phyloP scores from a whole-genome alignment of 2,113 vertebrate species.

The Ranitomeya variabilis region DNA sequence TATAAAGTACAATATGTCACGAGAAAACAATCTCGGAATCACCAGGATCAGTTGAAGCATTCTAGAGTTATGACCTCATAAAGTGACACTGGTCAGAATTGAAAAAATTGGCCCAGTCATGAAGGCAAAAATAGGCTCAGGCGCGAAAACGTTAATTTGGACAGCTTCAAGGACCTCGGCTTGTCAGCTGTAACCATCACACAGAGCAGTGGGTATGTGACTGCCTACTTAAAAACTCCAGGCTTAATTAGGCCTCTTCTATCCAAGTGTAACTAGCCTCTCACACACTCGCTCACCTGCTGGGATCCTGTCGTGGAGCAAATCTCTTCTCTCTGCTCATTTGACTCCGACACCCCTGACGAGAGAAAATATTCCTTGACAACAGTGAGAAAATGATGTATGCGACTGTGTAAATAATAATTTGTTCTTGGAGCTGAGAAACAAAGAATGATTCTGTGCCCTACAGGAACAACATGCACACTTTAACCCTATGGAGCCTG shows the following conservation, averaged over 20 bases:
- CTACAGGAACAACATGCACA: neutral
- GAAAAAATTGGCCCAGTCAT: no score
- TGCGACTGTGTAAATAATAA: constrained; percentile 44
- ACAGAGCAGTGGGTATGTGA: neutral
- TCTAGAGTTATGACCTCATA: no score
- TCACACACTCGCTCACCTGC: constrained; percentile 47
- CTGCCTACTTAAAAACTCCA: constrained; percentile 23
- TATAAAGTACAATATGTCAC: no score
- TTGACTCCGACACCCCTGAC: constrained; percentile 25
- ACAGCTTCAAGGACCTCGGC: constrained; percentile 20
- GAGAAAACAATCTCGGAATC: no score
- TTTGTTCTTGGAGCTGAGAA: constrained; percentile 25
- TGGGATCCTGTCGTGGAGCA: constrained; percentile 32
- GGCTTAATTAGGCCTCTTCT: constrained; percentile 44
- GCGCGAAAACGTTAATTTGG: neutral
- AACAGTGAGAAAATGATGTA: constrained; percentile 34
- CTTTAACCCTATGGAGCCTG: neutral
- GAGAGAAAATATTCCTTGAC: constrained; percentile 23
- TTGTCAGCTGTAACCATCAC: constrained; percentile 10
- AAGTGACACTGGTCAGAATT: no score
- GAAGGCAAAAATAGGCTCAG: no score
- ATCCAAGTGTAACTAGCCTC: constrained; percentile 34
- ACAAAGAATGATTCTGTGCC: neutral
- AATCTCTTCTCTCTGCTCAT: constrained; percentile 44
- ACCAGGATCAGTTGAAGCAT: no score